These are phyloP conservation scores for Rachycentron canadum DNA, from an alignment of 2,797 vertebrate genomes.

Conservation along the genomic window DNA sequence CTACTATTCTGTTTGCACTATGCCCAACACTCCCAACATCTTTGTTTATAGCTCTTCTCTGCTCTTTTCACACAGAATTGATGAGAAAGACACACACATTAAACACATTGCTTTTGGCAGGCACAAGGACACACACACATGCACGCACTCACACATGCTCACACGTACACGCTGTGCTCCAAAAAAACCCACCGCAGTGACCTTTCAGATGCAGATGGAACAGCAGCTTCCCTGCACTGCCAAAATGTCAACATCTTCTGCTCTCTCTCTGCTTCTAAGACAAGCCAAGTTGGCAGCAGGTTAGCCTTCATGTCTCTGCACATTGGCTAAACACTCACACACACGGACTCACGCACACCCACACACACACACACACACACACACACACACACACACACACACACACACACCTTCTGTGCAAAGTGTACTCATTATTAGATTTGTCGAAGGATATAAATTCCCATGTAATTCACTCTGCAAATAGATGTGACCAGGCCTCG, in stretches of 20 bases:
- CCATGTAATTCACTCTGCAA: conserved; percentile 30
- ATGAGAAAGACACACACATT: conserved; percentile 68
- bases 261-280: conserved; percentile 62
- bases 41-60: conserved; percentile 80
- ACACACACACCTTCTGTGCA: conserved; percentile 27
- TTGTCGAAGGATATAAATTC: conserved; percentile 40
- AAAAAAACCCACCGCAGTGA: conserved; percentile 75
- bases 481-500: not conserved
- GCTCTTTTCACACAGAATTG: conserved; percentile 78
- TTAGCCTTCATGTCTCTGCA: conserved; percentile 64
- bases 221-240: conserved; percentile 77
- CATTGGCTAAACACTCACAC: conserved; percentile 38
- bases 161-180: conserved; percentile 42
- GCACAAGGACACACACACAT: conserved; percentile 23
- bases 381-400: conserved; percentile 27
- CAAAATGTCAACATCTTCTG: conserved; percentile 86
- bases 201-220: conserved; percentile 84
- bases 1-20: conserved; percentile 73
- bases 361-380: conserved; percentile 13
- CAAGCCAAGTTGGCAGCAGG: conserved; percentile 74
- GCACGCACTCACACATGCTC: conserved; percentile 26
- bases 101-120: conserved; percentile 71
- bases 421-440: conserved; percentile 41
- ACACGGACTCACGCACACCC: too few relatives aligned
- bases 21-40: conserved; percentile 74